A percentile compares a stretch with the other conserved stretches of the same genome.
phyloP scores from a whole-genome alignment of 2,888 invertebrate species.

The Phortica magna region DNA sequence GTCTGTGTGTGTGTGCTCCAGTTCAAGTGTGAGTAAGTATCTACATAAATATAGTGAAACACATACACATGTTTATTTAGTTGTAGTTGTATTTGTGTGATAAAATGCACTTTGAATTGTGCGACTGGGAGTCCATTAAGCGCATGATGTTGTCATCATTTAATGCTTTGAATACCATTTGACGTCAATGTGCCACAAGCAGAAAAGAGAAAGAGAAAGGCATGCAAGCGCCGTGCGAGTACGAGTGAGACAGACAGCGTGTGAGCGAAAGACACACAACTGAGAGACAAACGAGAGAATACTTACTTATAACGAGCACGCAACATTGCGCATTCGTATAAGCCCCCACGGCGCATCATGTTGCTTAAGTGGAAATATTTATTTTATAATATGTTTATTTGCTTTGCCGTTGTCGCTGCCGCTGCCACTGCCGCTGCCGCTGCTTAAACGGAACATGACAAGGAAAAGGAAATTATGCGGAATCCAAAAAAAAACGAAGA shows the following conservation, averaged over 20 bases:
- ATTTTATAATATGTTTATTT: slow-evolving; percentile 74
- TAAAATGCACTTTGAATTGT: slow-evolving; percentile 64
- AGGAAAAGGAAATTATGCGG: too few relatives aligned
- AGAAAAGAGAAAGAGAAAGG: slow-evolving; percentile 2
- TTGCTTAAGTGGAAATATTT: slow-evolving; percentile 70
- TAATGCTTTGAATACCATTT: slow-evolving; percentile 64
- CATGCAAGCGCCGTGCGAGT: neutral
- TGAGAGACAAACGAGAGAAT: neutral
- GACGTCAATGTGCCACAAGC: slow-evolving; percentile 37
- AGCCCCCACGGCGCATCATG: slow-evolving; percentile 48
- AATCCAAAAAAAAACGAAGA: too few relatives aligned
- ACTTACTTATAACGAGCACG: slow-evolving; percentile 4
- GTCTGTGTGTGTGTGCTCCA: slow-evolving; percentile 3
- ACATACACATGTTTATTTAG: neutral
- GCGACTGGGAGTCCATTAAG: slow-evolving; percentile 69
- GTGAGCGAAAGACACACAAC: neutral
- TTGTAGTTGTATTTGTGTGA: slow-evolving; percentile 16
- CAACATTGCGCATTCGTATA: slow-evolving; percentile 21
- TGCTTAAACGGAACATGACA: too few relatives aligned
- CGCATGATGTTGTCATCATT: slow-evolving; percentile 73
- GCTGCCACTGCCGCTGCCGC: slow-evolving; percentile 5
- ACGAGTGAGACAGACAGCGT: neutral
- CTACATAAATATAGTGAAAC: neutral
- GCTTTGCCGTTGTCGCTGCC: slow-evolving; percentile 57
- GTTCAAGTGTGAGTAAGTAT: neutral